phyloP scores from a whole-genome alignment of 1,140 invertebrate genomes.

The Dendrolimus punctatus region DNA sequence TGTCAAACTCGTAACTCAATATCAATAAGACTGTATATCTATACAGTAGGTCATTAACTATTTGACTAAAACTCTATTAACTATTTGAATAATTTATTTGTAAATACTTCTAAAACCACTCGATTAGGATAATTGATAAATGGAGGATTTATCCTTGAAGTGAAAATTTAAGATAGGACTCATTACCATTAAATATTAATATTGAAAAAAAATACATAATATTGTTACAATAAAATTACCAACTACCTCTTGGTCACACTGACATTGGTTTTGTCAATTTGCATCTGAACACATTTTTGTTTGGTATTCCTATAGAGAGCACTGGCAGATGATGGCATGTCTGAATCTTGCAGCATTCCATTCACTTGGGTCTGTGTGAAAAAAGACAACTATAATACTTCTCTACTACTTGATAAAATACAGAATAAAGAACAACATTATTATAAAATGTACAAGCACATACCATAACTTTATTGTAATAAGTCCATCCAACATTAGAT shows the following conservation, averaged over 20 bases:
- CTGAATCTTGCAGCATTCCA: slow-evolving; percentile 60
- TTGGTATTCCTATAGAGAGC: slow-evolving; percentile 48
- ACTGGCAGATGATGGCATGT: slow-evolving; percentile 63
- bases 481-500: slow-evolving; percentile 76
- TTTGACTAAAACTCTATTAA: too few species aligned
- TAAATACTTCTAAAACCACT: too few species aligned
- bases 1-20: too few species aligned
- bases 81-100: too few species aligned
- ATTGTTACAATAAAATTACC: background rate
- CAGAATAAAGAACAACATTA: slow-evolving; percentile 2
- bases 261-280: slow-evolving; percentile 61
- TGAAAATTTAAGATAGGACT: too few species aligned
- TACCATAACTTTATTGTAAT: slow-evolving; percentile 79
- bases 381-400: background rate
- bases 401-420: slow-evolving; percentile 6
- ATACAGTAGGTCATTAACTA: too few species aligned
- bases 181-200: too few species aligned
- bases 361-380: slow-evolving; percentile 57
- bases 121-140: too few species aligned
- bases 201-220: too few species aligned
- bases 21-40: too few species aligned
- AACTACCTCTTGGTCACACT: slow-evolving; percentile 60
- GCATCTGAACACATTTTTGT: slow-evolving; percentile 56
- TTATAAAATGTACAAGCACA: slow-evolving; percentile 12
- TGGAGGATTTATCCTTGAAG: too few species aligned